Conservation (phyloP, 2,797 vertebrate genomes). For the Capromys pilorides region DNA sequence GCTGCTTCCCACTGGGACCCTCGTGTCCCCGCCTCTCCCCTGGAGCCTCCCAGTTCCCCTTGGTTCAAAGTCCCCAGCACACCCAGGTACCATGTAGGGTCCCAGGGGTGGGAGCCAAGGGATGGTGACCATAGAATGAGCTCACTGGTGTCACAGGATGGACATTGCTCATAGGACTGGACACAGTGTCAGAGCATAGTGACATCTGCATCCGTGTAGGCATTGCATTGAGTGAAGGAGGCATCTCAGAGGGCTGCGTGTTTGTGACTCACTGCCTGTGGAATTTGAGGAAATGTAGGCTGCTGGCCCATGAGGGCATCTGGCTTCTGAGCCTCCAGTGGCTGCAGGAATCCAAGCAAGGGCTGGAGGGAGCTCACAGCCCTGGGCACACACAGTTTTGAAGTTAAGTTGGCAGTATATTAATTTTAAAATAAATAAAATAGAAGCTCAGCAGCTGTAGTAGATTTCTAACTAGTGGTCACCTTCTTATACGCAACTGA, state of each 20-base stretch:
- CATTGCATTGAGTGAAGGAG: neutral
- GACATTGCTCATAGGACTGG: neutral
- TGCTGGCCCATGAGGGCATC: rapidly evolving
- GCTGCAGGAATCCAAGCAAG: too few species aligned
- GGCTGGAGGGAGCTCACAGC: too few species aligned
- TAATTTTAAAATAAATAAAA: neutral
- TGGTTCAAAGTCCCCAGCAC: neutral
- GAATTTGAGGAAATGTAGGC: too few species aligned
- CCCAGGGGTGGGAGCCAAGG: neutral
- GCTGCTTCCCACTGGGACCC: neutral
- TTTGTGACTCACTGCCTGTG: neutral
- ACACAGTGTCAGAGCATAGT: rapidly evolving
- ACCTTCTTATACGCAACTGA: too few species aligned
- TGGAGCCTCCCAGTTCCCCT: neutral
- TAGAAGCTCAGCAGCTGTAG: too few species aligned
- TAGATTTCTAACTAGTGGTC: too few species aligned
- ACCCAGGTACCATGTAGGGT: neutral
- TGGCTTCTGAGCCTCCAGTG: too few species aligned
- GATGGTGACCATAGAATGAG: rapidly evolving
- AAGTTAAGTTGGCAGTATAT: neutral
- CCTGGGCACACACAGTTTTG: rapidly evolving
- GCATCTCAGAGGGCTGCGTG: too few species aligned
- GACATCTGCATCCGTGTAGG: too few species aligned
- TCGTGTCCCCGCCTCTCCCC: neutral
- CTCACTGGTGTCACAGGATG: rapidly evolving